A percentile compares a stretch with the other conserved stretches of the same genome.
These are phyloP conservation scores for Lycodopsis pacificus DNA, from an alignment of 2,797 vertebrate genomes.

Conservation along the genomic window DNA sequence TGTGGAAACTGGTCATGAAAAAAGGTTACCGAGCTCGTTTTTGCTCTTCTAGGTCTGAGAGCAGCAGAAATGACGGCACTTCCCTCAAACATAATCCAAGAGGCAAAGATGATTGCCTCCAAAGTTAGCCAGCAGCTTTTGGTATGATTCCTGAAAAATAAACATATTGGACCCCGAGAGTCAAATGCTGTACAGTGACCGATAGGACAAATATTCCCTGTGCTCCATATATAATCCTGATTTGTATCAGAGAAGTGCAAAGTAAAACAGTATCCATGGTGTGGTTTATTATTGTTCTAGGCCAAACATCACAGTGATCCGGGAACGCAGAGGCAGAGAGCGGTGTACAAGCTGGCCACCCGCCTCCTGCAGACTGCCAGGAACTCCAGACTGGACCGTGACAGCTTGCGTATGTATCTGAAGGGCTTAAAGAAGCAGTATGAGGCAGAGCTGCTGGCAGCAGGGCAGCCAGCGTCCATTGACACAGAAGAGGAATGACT, in stretches of 20 bases:
- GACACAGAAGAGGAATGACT: constrained; percentile 73
- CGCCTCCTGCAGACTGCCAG: constrained; percentile 92
- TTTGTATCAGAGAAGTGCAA: constrained; percentile 14
- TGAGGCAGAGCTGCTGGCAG: constrained; percentile 81
- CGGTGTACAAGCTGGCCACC: constrained; percentile 89
- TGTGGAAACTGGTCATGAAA: constrained; percentile 12
- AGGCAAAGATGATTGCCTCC: constrained; percentile 88
- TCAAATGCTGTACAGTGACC: background rate
- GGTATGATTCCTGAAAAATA: constrained; percentile 80
- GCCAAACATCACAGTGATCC: constrained; percentile 87
- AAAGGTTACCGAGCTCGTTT: constrained; percentile 13
- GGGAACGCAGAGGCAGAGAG: constrained; percentile 86
- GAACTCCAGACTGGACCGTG: constrained; percentile 91
- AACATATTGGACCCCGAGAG: background rate
- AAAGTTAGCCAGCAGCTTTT: constrained; percentile 88
- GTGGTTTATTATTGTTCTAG: constrained; percentile 77
- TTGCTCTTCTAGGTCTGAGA: constrained; percentile 87
- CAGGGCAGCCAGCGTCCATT: constrained; percentile 45
- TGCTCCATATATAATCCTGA: constrained; percentile 9
- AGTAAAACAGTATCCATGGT: background rate
- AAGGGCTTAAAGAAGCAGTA: constrained; percentile 91
- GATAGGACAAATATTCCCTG: constrained; percentile 9
- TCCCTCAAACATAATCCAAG: constrained; percentile 86
- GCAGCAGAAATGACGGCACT: constrained; percentile 93
- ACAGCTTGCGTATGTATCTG: constrained; percentile 90